Conservation (phyloP, 2,113 vertebrate genomes). For the Enhydra lutris region DNA sequence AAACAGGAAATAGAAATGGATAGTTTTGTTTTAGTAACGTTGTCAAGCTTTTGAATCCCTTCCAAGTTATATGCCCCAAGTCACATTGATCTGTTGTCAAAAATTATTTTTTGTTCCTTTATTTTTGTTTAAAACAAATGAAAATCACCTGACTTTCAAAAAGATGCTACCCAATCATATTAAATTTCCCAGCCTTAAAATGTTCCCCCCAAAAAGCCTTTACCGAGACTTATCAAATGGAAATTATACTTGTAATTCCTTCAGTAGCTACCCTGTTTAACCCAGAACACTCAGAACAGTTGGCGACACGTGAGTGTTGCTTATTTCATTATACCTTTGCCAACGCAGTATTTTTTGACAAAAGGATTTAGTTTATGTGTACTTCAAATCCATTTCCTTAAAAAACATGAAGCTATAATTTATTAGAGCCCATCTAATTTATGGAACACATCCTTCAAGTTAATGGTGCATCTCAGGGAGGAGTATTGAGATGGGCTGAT, state of each 20-base stretch:
- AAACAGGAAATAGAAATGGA: neutral
- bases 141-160: neutral
- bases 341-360: neutral
- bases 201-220: neutral
- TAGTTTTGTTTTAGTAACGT: neutral
- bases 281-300: neutral
- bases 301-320: neutral
- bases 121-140: neutral
- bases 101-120: neutral
- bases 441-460: neutral
- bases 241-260: constrained; percentile 23
- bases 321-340: constrained; percentile 31
- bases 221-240: neutral
- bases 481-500: neutral
- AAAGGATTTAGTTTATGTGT: neutral
- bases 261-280: neutral
- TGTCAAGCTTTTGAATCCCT: neutral
- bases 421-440: neutral
- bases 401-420: neutral
- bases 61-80: neutral
- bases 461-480: neutral
- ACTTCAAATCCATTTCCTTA: neutral
- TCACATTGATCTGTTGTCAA: neutral
- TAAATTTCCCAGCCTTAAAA: neutral
- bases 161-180: neutral